Evolutionary conservation across 2,113 vertebrate genomes (phyloP), one percentile per base, ranked within the genome.

Genomic region (Chascanopsetta lugubris): DNA sequence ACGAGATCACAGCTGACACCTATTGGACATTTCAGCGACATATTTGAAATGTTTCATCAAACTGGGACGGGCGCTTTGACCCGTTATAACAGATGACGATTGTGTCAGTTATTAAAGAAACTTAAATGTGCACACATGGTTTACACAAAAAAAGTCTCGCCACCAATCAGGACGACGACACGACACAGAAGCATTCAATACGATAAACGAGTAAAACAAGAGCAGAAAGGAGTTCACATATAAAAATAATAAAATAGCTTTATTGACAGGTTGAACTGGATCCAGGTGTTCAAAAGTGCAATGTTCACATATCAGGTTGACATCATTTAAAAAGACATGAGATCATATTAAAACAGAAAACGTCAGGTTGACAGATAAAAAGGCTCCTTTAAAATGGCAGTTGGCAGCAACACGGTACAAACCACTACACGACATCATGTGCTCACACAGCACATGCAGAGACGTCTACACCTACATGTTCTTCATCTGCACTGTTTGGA

Each of bases 331-430:
- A 59, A 75, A 29, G 34, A 54, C 53, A 21, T 72, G 58, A 55
- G 36, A 69, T 51, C 34, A 63, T 51, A 30, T 66, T 15, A 38
- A 64, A 58, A 64, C 2, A 25, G 21, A 24, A 69, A 64, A 59
- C 63, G 57, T 49, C 65, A 50, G 69, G 36, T 61, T 57, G 5
- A 50, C n/a, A 46, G 20, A 57, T 29, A 46, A 18, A 65, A 77
- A 67, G 26, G 15, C 36, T 47, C 62, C 25, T 54, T 61, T 30
- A 43, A 46, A 32, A 2, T 1, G 0, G 25, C 40, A 27, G 32
- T 76, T 90, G 87, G 79, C 83, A 87, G 83, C 79, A 72, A 80
- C 61, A 69, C 42, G 67, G 81, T 86, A 64, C 72, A 77, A 77
- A 78, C 27, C 5, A 26, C 43, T 26, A 15, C 69, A 75, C 62